Base-by-base conservation (phyloP, 2,888 invertebrate species). In the Congeria kusceri region DNA sequence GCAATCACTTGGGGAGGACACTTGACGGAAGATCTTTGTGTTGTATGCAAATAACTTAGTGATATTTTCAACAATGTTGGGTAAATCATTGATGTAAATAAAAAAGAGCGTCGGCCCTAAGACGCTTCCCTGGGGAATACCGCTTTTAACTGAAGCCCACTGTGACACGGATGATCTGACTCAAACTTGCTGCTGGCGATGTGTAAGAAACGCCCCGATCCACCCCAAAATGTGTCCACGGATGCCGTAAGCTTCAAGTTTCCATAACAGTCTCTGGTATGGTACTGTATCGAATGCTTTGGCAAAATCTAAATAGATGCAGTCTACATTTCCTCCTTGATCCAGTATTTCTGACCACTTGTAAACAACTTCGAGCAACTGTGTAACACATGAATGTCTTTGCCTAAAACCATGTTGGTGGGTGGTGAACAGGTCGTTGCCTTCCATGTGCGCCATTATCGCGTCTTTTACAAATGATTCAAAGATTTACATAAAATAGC, bases 111-210 rank as follows among this genome's bases (percentile, higher is more conserved):
- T 46, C 0, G 69, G 77, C 23, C 76, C 76, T 32, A 81, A 27
- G 20, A 77, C 75, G 23, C 68, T 74, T 1, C 81, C 81, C 39
- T 81, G 81, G 2, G 77, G 77, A 3, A 81, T 70, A 23, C 81
- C 81, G 44, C 68, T 71, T 29, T 58, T 69, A 0, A 81, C 71
- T 27, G 58, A 39, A n/a, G 62, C n/a, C 74, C 73, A 75, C 15
- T 44, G 27, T 3, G 81, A 81, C 5, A 44, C 20, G 25, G 20
- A 13, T 5, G 15, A 18, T 49, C 69, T 73, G 7, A 80, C 62
- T 25, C 59, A 32, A 18, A 77, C 73, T 39, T 63, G 18, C 39
- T 81, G 77, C 63, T 53, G 28, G 4, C 75, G 32, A 11, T 68
- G 27, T 13, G 11, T 39, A 15, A 81, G 49, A 56, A 81, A 77